Conservation (phyloP, 64 coral and sea anemone genomes). For the Dendronephthya gigantea region DNA sequence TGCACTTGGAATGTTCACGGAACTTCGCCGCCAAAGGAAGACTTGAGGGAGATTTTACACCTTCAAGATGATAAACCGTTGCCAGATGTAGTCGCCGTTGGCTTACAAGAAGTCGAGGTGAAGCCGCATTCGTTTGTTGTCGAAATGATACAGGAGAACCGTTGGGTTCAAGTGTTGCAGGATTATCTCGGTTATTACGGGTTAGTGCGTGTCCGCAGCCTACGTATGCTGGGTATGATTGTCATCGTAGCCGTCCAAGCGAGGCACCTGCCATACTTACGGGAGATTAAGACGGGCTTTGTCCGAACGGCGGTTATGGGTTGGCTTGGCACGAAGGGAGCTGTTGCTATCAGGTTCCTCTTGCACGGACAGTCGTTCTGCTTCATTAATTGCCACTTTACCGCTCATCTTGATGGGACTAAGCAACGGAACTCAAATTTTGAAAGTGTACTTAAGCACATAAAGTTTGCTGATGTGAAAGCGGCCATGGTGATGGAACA, state of each 20-base stretch:
- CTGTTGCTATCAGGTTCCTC: slow-evolving; percentile 70
- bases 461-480: slow-evolving; percentile 58
- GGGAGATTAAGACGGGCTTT: slow-evolving; percentile 63
- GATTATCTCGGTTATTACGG: slow-evolving; percentile 13
- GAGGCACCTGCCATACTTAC: slow-evolving; percentile 59
- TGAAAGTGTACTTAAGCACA: slow-evolving; percentile 46
- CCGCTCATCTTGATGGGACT: slow-evolving; percentile 82
- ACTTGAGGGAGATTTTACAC: neutral
- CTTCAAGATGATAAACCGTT: neutral
- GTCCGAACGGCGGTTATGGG: slow-evolving; percentile 80
- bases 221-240: slow-evolving; percentile 94
- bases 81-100: slow-evolving; percentile 2
- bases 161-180: neutral
- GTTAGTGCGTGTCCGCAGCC: neutral
- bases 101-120: slow-evolving; percentile 8
- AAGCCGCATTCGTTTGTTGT: neutral
- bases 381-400: slow-evolving; percentile 96
- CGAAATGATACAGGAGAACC: slow-evolving; percentile 2
- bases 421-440: slow-evolving; percentile 87
- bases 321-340: slow-evolving; percentile 88
- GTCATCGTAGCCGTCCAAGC: slow-evolving; percentile 73
- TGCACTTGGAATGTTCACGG: slow-evolving; percentile 17
- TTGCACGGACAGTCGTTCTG: slow-evolving; percentile 78
- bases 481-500: slow-evolving; percentile 67
- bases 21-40: neutral